Evolutionary conservation across 2,113 vertebrate genomes (phyloP), one percentile per base, ranked within the genome.

Genomic region (Salvelinus fontinalis): DNA sequence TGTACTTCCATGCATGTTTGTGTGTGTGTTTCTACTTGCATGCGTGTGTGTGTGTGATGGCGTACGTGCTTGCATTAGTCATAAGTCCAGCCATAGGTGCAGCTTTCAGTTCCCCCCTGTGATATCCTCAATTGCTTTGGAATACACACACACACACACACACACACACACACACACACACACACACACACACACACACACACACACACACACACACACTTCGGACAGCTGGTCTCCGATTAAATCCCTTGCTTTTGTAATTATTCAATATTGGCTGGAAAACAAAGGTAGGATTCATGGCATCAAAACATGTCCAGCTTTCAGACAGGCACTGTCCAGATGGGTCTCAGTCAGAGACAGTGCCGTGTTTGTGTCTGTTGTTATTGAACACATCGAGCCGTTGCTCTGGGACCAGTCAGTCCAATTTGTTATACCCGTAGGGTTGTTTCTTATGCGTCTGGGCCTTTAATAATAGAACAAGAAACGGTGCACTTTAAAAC

Each of bases 231-330:
- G 85, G 80, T 90, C 84, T 77, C 81, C 82, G 84, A 88, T 90
- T 90, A 83, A 90, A 87, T 87, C 87, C 86, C 86, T 88, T 85
- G 90, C 87, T 90, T 90, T 92, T 86, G 85, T 88, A 88, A 90
- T 91, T 90, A 90, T 91, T 91, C 77, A 85, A 70, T 83, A 84
- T 91, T 91, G 89, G 85, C 90, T 78, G 77, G 69, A 67, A 84
- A 84, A 91, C 86, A 90, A 90, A 91, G 81, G 82, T 86, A 77
- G 78, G 81, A 87, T 84, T 87, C 83, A 75, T 71, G 68, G 82
- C 80, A 75, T 71, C 77, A 79, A 80, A 82, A 86, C 78, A 81
- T 86, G 81, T 62, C 65, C 73, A 71, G 81, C 79, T 87, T 90
- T 90, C 81, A 83, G 75, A 79, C 67, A 71, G 79, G 67, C 79